Evolutionary conservation across 2,888 invertebrate genomes (phyloP), one percentile per base, ranked within the genome.

Genomic region (Vandiemenella viatica): DNA sequence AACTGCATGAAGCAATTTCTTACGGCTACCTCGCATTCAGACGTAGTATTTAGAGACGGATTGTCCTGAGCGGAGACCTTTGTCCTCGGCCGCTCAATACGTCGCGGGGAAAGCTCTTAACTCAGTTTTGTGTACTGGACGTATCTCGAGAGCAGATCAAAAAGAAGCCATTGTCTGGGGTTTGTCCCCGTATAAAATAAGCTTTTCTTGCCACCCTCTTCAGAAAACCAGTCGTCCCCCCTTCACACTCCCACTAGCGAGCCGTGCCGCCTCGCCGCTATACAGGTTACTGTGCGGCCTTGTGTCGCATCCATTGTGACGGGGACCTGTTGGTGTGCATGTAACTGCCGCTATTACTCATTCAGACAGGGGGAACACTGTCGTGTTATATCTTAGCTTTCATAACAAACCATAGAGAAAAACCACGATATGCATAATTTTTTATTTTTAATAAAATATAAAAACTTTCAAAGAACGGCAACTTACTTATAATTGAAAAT

Each of bases 1-100:
- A 41, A 43, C 22, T 45, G 23, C 46, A 46, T 50, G 46, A 38
- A 50, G 50, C 42, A 50, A 48, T 48, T 48, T 48, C 48, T 50
- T 45, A 42, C 13, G 23, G 26, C 13, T n/a, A 20, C 18, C 13
- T 8, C 20, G 23, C n/a, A 8, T 22, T 13, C 20, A 50, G 46
- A 50, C 32, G 15, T 21, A 46, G 43, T 41, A 50, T 50, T 50
- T 50, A 46, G 50, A 43, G 23, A 23, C 26, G 19, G 49, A 20
- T 37, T 45, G 37, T 44, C 45, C 48, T 38, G 17, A 20, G 37
- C 20, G 15, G 49, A 18, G 20, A 15, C 37, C 17, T 20, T 48
- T 20, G 38, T 26, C 17, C 32, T 40, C 45, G 40, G 19, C 21
- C n/a, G 22, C 43, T 37, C 46, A 46, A 46, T 46, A 22, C 40